Percentiles rank a stretch among this genome's conserved stretches.
Conservation (phyloP, 1,140 invertebrate genomes). For the Anadara kagoshimensis region DNA sequence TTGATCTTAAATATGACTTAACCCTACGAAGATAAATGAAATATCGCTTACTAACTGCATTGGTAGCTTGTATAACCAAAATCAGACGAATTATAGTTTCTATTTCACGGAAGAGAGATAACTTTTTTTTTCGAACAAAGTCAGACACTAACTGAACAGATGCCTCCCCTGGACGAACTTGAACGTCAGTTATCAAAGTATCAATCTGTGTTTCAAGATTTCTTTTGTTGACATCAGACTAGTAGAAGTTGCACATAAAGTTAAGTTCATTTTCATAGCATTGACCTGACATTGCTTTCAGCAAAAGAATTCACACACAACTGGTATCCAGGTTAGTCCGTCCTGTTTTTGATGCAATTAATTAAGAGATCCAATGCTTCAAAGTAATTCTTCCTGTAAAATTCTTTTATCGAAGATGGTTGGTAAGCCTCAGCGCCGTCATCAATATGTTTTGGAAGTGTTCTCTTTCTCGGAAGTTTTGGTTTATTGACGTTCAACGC, state of each 20-base stretch:
- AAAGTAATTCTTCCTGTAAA: constrained; percentile 13
- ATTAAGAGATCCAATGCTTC: constrained; percentile 11
- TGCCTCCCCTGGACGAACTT: no score
- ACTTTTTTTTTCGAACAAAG: no score
- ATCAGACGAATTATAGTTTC: background rate
- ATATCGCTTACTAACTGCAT: background rate
- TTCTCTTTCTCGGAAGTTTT: background rate
- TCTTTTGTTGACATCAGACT: background rate
- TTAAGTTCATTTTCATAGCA: background rate
- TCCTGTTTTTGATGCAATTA: constrained; percentile 13
- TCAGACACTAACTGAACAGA: no score
- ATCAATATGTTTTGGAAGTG: background rate
- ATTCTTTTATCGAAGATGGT: background rate
- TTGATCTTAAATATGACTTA: constrained; percentile 4
- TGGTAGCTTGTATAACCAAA: background rate
- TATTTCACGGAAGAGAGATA: background rate
- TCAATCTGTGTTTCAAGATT: background rate
- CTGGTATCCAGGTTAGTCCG: constrained; percentile 1
- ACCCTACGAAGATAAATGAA: background rate
- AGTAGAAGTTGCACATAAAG: background rate
- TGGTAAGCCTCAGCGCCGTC: background rate
- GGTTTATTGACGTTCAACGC: background rate
- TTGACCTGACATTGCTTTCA: constrained; percentile 7
- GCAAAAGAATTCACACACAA: constrained; percentile 1
- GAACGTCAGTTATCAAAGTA: no score